phyloP scores from a whole-genome alignment of 2,113 vertebrate genomes.

The Ahaetulla prasina region DNA sequence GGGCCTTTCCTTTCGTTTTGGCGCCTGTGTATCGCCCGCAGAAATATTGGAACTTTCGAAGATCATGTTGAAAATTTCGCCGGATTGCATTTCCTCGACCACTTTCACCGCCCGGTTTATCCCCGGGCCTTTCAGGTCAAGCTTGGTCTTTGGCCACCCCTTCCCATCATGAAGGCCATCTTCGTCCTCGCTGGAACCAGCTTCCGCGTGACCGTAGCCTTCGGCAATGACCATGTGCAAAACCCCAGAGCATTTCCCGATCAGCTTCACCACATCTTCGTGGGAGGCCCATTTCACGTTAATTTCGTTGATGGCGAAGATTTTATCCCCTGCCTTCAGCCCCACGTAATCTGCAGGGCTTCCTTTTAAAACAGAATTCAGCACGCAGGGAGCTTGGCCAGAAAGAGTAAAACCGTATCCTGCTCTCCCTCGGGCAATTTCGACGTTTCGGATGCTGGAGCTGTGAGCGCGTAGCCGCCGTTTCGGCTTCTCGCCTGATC shows the following conservation, averaged over 20 bases:
- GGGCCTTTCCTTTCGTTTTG: constrained; percentile 67
- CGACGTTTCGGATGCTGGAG: constrained; percentile 78
- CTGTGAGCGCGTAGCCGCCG: constrained; percentile 69
- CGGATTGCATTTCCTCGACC: constrained; percentile 93
- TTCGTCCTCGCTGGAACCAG: constrained; percentile 93
- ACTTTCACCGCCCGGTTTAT: constrained; percentile 94
- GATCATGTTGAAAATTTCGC: constrained; percentile 95
- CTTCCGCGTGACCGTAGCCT: constrained; percentile 74
- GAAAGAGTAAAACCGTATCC: constrained; percentile 94
- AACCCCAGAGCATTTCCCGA: constrained; percentile 91
- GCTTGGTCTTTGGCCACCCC: constrained; percentile 81
- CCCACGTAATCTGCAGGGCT: constrained; percentile 92
- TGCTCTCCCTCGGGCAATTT: constrained; percentile 87
- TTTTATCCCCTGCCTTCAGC: constrained; percentile 87
- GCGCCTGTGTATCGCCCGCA: constrained; percentile 72
- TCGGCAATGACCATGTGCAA: constrained; percentile 85
- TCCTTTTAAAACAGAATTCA: constrained; percentile 88
- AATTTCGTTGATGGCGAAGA: constrained; percentile 90
- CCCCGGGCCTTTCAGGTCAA: constrained; percentile 86
- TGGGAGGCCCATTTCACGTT: constrained; percentile 91
- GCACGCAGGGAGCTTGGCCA: constrained; percentile 89
- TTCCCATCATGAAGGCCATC: constrained; percentile 77
- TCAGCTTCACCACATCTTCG: constrained; percentile 95
- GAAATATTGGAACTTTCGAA: constrained; percentile 86
- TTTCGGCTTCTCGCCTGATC: constrained; percentile 73